Conservation (phyloP, 2,797 vertebrate genomes). For the Brachymystax lenok region DNA sequence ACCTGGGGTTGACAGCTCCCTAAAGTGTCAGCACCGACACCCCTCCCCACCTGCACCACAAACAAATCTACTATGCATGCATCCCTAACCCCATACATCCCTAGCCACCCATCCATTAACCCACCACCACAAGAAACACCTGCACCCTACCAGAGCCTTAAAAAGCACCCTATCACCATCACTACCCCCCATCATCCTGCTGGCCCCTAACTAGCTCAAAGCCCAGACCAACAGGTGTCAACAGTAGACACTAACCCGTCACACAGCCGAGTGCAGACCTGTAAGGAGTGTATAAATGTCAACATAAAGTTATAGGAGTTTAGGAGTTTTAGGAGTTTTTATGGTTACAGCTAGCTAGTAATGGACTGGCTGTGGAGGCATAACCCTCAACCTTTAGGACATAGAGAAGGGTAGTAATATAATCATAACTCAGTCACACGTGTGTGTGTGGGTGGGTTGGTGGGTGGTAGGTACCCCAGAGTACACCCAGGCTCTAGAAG, state of each 20-base stretch:
- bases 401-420: not conserved
- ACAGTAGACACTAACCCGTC: not conserved
- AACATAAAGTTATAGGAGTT: not conserved
- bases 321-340: too few species aligned
- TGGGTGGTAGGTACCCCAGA: slow-evolving; percentile 47
- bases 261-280: not conserved
- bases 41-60: not conserved
- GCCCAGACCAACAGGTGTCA: not conserved
- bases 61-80: not conserved
- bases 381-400: not conserved
- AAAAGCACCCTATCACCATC: too few species aligned
- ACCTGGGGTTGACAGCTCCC: not conserved
- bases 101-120: too few species aligned
- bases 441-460: not conserved
- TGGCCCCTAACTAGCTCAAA: not conserved
- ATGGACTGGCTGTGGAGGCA: not conserved
- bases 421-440: not conserved
- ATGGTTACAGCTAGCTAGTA: not conserved
- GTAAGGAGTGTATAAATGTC: not conserved
- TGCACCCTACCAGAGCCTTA: too few species aligned
- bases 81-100: too few species aligned
- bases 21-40: not conserved
- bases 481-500: slow-evolving; percentile 65
- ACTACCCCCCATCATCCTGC: not conserved
- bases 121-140: too few species aligned